Evolutionary conservation across 2,113 vertebrate genomes (phyloP).

Genomic region (Vulpes ferrilata): DNA sequence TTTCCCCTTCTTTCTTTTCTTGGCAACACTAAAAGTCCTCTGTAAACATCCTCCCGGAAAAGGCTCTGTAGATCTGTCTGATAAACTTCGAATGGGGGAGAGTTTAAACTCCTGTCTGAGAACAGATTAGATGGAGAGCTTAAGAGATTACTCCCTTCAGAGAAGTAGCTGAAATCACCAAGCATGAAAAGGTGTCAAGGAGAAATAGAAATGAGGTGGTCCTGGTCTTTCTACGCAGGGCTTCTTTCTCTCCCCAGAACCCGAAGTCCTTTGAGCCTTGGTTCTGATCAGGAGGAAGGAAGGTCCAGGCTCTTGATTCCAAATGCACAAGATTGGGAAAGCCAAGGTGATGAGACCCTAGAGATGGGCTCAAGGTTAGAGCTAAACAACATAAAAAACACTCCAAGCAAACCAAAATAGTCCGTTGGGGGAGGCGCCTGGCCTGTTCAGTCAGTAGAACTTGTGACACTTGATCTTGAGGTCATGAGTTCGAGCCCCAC

Average conservation of each 20-base stretch:
- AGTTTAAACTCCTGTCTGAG: conserved; percentile 55
- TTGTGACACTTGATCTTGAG: fast-evolving
- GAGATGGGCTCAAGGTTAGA: neutral
- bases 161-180: conserved; percentile 40
- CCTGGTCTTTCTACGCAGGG: neutral
- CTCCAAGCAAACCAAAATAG: neutral
- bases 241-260: neutral
- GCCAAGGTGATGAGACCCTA: neutral
- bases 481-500: neutral
- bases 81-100: conserved; percentile 39
- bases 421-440: neutral
- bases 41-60: conserved; percentile 77
- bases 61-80: conserved; percentile 67
- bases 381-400: neutral
- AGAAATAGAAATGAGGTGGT: neutral
- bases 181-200: neutral
- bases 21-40: conserved; percentile 56
- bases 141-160: conserved; percentile 53
- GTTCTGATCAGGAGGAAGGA: neutral
- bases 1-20: conserved; percentile 55
- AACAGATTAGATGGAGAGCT: conserved; percentile 26
- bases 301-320: neutral
- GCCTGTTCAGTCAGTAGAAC: neutral
- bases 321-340: neutral
- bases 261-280: neutral